phyloP scores from a whole-genome alignment of 2,797 vertebrate genomes.

The Triplophysa yarkandensis region DNA sequence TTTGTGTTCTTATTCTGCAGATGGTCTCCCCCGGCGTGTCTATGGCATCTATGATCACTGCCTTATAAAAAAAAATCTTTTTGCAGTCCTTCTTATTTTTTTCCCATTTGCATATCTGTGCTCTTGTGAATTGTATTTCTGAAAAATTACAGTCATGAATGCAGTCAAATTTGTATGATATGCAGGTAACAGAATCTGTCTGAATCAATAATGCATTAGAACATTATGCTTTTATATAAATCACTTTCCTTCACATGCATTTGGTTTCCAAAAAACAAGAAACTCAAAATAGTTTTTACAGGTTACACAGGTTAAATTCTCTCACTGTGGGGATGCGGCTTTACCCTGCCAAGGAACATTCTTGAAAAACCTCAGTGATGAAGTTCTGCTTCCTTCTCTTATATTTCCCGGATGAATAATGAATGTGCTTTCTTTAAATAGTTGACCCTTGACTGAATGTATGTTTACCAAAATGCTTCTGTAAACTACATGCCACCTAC shows the following conservation, averaged over 20 bases:
- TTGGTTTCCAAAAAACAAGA: background rate
- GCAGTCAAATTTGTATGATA: background rate
- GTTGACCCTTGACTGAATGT: background rate
- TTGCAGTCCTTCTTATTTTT: background rate
- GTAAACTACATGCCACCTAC: background rate
- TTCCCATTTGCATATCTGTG: background rate
- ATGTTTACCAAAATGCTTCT: background rate
- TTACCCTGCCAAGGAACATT: background rate
- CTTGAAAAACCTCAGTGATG: slow-evolving; percentile 2
- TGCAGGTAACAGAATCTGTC: background rate
- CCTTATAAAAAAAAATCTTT: background rate
- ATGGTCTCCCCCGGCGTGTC: too few species aligned
- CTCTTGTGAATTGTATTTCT: background rate
- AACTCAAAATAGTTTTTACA: background rate
- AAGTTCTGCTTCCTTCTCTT: background rate
- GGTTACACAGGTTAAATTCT: slow-evolving; percentile 1
- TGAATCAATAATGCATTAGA: background rate
- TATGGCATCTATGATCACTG: too few species aligned
- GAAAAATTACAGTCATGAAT: background rate
- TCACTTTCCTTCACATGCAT: background rate
- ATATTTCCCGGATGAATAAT: background rate
- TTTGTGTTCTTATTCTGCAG: too few species aligned
- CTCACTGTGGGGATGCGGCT: background rate
- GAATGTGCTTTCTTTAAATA: background rate
- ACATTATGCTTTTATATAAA: background rate